These are phyloP conservation scores for Grus americana DNA, from an alignment of 2,113 vertebrate species.

Conservation along the genomic window DNA sequence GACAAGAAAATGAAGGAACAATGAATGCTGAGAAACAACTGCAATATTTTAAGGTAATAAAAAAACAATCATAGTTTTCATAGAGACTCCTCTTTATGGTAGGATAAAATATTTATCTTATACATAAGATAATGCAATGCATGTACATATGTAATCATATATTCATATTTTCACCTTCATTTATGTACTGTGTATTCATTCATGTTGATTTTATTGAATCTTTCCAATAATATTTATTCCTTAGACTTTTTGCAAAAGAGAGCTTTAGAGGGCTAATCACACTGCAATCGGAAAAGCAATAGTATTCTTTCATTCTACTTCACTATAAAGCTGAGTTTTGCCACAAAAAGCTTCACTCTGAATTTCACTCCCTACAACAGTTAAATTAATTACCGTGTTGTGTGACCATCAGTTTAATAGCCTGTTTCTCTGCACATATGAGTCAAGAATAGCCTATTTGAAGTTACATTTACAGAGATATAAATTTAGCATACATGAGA, in stretches of 20 bases:
- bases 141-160: conserved; percentile 45
- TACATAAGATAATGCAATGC: conserved; percentile 37
- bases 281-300: neutral
- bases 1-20: conserved; percentile 83
- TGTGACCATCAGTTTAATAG: neutral
- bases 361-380: neutral
- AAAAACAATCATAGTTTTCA: conserved; percentile 60
- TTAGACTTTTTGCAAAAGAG: neutral
- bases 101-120: conserved; percentile 70
- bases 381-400: neutral
- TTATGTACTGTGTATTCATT: conserved; percentile 32
- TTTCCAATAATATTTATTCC: neutral
- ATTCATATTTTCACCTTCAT: conserved; percentile 47
- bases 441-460: neutral
- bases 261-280: neutral
- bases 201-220: conserved; percentile 16
- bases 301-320: neutral
- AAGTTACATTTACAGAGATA: neutral
- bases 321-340: neutral
- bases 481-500: neutral
- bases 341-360: neutral
- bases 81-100: conserved; percentile 62
- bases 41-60: conserved; percentile 94
- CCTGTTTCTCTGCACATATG: neutral
- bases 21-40: conserved; percentile 85